These are phyloP conservation scores for Hepsetus odoe DNA, from an alignment of 2,113 vertebrate genomes.

Conservation along the genomic window DNA sequence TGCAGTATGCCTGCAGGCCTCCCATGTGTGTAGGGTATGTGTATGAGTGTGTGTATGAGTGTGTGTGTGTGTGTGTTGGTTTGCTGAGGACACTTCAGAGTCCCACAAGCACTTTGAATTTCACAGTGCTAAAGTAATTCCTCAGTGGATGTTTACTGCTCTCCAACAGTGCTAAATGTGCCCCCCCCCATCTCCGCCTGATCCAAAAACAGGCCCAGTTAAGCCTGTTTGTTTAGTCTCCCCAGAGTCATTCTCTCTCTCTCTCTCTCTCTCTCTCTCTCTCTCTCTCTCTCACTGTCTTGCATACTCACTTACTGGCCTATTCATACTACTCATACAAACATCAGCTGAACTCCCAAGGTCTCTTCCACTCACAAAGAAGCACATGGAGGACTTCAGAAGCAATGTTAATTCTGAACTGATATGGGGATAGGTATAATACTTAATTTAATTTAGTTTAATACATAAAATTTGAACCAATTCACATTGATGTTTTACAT, in stretches of 20 bases:
- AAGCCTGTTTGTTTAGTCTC: conserved; percentile 74
- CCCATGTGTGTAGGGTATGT: conserved; percentile 48
- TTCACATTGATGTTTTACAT: neutral
- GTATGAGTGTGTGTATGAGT: conserved; percentile 53
- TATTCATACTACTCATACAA: conserved; percentile 3
- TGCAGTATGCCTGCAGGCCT: conserved; percentile 34
- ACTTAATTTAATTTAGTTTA: conserved; percentile 9
- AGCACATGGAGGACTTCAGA: neutral
- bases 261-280: conserved; percentile 30
- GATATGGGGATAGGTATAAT: neutral
- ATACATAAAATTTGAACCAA: conserved; percentile 6
- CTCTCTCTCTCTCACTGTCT: conserved; percentile 16
- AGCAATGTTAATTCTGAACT: neutral
- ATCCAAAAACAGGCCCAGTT: conserved; percentile 76
- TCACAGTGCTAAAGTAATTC: conserved; percentile 70
- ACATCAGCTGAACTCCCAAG: neutral
- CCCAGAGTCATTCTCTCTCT: conserved; percentile 59
- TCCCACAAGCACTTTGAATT: conserved; percentile 63
- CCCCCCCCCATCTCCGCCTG: conserved; percentile 63
- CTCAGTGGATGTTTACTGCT: conserved; percentile 74
- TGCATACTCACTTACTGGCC: conserved; percentile 26
- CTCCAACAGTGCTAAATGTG: conserved; percentile 72
- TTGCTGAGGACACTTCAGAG: conserved; percentile 58
- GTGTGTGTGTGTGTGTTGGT: conserved; percentile 52
- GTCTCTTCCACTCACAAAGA: neutral